Base-by-base conservation (phyloP, 2,888 invertebrate genomes). In the Gisinianus flammeolus region DNA sequence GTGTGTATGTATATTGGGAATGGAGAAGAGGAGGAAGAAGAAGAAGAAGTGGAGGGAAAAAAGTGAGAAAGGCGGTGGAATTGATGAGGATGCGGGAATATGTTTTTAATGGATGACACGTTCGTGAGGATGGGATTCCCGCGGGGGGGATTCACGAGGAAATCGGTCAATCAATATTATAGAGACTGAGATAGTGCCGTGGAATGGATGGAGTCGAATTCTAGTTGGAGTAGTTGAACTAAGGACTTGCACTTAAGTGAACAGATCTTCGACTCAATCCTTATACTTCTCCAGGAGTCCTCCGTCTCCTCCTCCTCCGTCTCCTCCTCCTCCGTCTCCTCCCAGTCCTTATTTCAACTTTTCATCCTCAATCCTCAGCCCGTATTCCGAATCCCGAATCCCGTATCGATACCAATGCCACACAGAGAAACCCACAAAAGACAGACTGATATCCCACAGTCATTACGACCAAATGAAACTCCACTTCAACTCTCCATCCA, bases 91-190 rank as follows among this genome's bases (percentile, higher is more conserved):
- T 44, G 44, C 44, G 44, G 44, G 44, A 44, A 44, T 44, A 44
- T 44, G 44, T 19, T 44, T 44, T 44, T 44, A 44, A 44, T 44
- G 44, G 44, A 44, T 44, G 44, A 44, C 44, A 44, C 44, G 44
- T 44, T 16, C 44, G 62, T 26, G 26, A 26, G 26, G 6, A 62
- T 62, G 26, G 22, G 62, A 62, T 62, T 26, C 62, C 62, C 26
- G 16, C 12, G 26, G 54, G 54, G n/a, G 26, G 62, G 28, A 62
- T 62, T 44, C 8, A 6, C 62, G 16, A 62, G 62, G 26, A 62
- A 62, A 62, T 62, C 62, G 62, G 62, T 62, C 62, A 62, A 62
- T 62, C 62, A 62, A 62, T 62, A 62, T 16, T n/a, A 54, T 44
- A 44, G 6, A 44, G 44, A n/a, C n/a, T n/a, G n/a, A n/a, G n/a